phyloP scores from a whole-genome alignment of 2,888 invertebrate genomes.

The Micoletzkya japonica region DNA sequence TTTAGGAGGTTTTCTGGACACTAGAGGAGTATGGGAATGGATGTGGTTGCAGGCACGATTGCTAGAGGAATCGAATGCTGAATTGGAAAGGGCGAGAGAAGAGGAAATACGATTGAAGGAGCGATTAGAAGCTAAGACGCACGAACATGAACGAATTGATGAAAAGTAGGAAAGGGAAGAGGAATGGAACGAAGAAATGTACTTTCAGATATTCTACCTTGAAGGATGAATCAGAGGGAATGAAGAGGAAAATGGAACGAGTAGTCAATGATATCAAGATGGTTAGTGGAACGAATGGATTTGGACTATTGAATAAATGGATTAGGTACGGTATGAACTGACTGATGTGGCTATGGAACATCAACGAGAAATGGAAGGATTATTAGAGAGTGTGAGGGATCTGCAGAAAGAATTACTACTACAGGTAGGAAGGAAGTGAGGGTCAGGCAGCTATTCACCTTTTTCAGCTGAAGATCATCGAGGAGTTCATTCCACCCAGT shows the following conservation, averaged over 20 bases:
- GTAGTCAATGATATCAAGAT: conserved; percentile 39
- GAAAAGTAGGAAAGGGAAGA: conserved; percentile 33
- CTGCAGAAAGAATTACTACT: conserved; percentile 71
- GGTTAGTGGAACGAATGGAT: background rate
- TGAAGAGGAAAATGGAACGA: conserved; percentile 84
- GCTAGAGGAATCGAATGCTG: conserved; percentile 79
- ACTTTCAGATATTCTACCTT: conserved; percentile 79
- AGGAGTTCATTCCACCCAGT: conserved; percentile 88
- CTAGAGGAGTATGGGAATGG: background rate
- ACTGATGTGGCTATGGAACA: conserved; percentile 80
- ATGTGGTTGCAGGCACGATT: conserved; percentile 76
- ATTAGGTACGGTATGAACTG: conserved; percentile 71
- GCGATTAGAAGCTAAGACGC: conserved; percentile 20
- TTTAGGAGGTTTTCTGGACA: background rate
- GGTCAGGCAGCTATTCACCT: background rate
- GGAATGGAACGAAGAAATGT: background rate
- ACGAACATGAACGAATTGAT: conserved; percentile 41
- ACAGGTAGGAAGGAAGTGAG: background rate
- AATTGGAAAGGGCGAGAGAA: conserved; percentile 43
- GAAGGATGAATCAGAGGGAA: conserved; percentile 90
- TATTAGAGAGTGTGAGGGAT: conserved; percentile 87
- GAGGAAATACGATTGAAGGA: conserved; percentile 36
- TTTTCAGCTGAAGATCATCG: conserved; percentile 77
- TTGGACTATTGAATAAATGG: conserved; percentile 71
- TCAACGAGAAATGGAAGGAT: conserved; percentile 92